Conservation (phyloP, 2,797 vertebrate genomes). For the Onychomys arenicola region DNA sequence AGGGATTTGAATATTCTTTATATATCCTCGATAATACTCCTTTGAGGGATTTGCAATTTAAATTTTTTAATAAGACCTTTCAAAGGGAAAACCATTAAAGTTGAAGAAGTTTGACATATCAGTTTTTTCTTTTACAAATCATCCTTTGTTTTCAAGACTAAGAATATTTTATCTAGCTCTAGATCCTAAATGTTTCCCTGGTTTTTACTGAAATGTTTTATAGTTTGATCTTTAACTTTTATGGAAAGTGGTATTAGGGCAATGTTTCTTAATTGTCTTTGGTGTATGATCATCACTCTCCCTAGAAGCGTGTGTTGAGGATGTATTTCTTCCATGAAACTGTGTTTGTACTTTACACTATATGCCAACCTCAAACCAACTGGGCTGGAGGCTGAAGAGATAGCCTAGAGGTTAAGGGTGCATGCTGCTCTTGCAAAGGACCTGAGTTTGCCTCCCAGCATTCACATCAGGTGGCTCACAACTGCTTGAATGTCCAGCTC, state of each 20-base stretch:
- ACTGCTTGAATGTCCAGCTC: background rate
- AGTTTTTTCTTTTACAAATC: background rate
- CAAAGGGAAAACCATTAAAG: background rate
- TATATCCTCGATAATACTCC: background rate
- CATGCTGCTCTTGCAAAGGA: background rate
- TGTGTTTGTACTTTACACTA: no score
- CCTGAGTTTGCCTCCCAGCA: no score
- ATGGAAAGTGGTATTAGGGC: background rate
- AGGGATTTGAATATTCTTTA: background rate
- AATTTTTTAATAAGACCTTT: background rate
- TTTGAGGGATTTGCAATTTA: slow-evolving; percentile 13
- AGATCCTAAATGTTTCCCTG: background rate
- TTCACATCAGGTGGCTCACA: background rate
- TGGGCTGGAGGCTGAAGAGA: background rate
- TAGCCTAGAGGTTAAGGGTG: background rate
- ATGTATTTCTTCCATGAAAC: background rate
- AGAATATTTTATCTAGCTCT: background rate
- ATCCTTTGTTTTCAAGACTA: background rate
- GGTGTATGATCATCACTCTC: background rate
- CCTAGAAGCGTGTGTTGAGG: background rate
- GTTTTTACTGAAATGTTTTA: background rate
- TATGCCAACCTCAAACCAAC: background rate
- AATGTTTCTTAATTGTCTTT: background rate
- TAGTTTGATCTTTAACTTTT: background rate
- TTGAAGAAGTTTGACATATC: background rate